Percentiles rank a stretch among this genome's conserved stretches.
phyloP scores from a whole-genome alignment of 2,113 vertebrate genomes.

The Himantopus leucocephalus region DNA sequence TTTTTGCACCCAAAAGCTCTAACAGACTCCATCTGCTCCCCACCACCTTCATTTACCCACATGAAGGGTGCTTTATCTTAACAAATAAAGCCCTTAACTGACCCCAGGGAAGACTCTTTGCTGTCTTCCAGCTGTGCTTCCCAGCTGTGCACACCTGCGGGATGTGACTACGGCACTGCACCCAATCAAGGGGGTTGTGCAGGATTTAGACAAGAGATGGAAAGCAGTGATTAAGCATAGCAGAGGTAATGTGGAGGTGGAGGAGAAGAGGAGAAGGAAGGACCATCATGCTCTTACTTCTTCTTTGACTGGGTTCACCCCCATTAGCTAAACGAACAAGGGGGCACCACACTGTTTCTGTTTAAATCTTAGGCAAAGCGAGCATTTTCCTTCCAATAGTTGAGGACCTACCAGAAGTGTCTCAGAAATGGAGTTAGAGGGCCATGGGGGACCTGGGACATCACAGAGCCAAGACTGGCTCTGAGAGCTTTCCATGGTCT shows the following conservation, averaged over 20 bases:
- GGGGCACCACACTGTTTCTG: neutral
- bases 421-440: neutral
- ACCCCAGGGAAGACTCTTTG: neutral
- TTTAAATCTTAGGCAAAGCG: neutral
- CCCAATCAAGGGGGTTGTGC: no score
- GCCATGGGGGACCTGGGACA: neutral
- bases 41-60: neutral
- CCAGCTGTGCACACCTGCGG: neutral
- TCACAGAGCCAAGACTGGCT: neutral
- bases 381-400: neutral
- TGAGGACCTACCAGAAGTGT: neutral
- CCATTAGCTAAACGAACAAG: neutral
- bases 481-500: neutral
- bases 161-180: neutral
- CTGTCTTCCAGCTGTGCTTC: neutral
- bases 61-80: neutral
- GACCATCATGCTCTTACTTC: neutral
- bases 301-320: neutral
- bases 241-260: neutral
- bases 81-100: neutral
- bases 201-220: neutral
- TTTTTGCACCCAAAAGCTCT: neutral
- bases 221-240: neutral
- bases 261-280: neutral
- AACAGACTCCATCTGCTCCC: neutral